These are phyloP conservation scores for Trididemnum miniatum DNA, from an alignment of 23 tunicate genomes.

Conservation along the genomic window DNA sequence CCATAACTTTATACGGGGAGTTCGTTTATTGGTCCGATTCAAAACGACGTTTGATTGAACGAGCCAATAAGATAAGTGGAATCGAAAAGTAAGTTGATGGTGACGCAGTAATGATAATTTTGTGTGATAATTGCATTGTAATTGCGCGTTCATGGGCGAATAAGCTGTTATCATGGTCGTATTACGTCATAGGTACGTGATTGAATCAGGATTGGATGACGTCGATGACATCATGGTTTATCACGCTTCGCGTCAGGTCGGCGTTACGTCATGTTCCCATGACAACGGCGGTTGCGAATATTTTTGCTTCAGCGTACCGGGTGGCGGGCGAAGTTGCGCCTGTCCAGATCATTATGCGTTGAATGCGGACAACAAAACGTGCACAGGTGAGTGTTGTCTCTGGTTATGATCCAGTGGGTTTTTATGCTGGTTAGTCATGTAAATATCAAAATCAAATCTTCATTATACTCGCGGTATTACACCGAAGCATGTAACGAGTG, in stretches of 20 bases:
- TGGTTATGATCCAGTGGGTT: too few species aligned
- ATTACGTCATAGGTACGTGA: constrained; percentile 8
- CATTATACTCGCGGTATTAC: too few species aligned
- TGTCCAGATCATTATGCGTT: constrained; percentile 85
- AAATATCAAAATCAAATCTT: too few species aligned
- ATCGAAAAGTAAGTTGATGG: background rate
- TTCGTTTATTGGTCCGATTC: constrained; percentile 78
- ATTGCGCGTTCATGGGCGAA: background rate
- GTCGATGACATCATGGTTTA: constrained; percentile 80
- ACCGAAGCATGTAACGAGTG: too few species aligned
- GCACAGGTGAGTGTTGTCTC: constrained; percentile 68
- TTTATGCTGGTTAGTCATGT: too few species aligned
- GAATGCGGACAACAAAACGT: constrained; percentile 71
- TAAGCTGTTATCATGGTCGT: background rate
- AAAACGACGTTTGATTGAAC: constrained; percentile 43
- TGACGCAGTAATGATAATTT: too few species aligned
- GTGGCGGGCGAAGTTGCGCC: constrained; percentile 44
- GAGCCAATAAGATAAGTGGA: constrained; percentile 72
- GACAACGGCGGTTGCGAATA: constrained; percentile 92
- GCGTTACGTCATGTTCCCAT: constrained; percentile 77
- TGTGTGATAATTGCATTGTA: background rate
- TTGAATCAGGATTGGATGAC: constrained; percentile 35
- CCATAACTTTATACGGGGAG: constrained; percentile 58
- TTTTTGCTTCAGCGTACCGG: constrained; percentile 64
- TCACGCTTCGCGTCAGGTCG: constrained; percentile 89